These are phyloP conservation scores for Drosophila tanythrix DNA, from an alignment of 2,888 invertebrate species.

Conservation along the genomic window DNA sequence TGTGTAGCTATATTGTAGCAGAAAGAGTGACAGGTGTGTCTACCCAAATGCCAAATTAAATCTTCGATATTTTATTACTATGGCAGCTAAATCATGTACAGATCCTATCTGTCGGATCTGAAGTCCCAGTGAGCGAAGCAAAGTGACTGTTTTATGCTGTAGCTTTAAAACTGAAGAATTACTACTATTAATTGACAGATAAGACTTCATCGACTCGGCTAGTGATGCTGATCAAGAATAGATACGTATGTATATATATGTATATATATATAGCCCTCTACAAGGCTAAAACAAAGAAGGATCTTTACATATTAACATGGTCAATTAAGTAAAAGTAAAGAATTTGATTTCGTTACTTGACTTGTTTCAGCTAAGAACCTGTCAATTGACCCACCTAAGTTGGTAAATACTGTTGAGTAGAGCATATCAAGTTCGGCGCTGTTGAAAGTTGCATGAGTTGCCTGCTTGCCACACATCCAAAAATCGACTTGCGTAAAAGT, in stretches of 20 bases:
- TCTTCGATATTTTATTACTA: not conserved
- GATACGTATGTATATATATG: not conserved
- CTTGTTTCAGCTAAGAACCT: not conserved
- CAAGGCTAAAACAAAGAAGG: not conserved
- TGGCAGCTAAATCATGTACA: not conserved
- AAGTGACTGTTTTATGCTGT: not conserved
- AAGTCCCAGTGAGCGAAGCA: not conserved
- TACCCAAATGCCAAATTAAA: not conserved
- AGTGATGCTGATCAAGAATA: not conserved
- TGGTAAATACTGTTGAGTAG: conserved; percentile 2
- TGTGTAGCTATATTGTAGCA: not conserved
- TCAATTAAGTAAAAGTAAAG: not conserved
- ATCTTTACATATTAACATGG: not conserved
- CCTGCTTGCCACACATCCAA: conserved; percentile 9
- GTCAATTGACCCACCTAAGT: not conserved
- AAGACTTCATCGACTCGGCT: not conserved
- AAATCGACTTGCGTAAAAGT: conserved; percentile 72
- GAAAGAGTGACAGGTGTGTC: too few species aligned
- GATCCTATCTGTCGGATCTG: not conserved
- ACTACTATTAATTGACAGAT: not conserved
- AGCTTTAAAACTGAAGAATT: not conserved
- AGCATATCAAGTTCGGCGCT: conserved; percentile 20
- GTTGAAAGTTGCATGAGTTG: conserved; percentile 1
- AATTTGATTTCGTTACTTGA: not conserved
- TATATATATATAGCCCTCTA: not conserved